Evolutionary conservation across 2,113 vertebrate species (phyloP), one percentile per base, ranked within the genome.

Genomic region (Antennarius striatus): DNA sequence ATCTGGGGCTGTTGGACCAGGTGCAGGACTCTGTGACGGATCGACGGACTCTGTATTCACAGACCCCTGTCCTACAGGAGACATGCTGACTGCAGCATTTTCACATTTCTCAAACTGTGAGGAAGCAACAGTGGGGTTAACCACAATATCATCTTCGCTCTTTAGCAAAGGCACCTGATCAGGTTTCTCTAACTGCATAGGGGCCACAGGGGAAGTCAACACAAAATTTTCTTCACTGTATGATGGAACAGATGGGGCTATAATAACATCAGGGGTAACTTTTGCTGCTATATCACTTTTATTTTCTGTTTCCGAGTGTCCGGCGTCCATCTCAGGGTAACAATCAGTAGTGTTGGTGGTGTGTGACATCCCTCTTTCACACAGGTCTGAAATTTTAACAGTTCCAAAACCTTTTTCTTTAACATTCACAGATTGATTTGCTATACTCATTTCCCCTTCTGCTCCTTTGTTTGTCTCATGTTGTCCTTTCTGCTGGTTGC

Each of bases 381-480:
- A 49, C 14, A n/a, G 29, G 15, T 49, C 48, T 73, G 58, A 56
- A 42, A 22, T 40, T 32, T 68, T 9, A 40, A 63, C 45, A 60
- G 63, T 71, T 55, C 36, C 75, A 1, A 13, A 57, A 22, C 14
- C 56, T 6, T 47, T 53, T 50, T 49, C 52, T 48, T 81, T 50
- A 69, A n/a, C 54, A 42, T 43, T 51, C 50, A 45, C 68, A 9
- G 51, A 39, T 64, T 53, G 60, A 61, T 86, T 75, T 64, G 50
- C 15, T 15, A 32, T 56, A 54, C 17, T 57, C 15, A 76, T 71
- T 61, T 80, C 76, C 61, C 57, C 67, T 1, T 5, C 43, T 54
- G 72, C 29, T 39, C 83, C 70, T 13, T 49, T 68, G 77, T 82
- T 80, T 17, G 59, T n/a, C 30, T 63, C 32, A 57, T 52, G 48